A percentile compares a stretch with the other conserved stretches of the same genome.
These are phyloP conservation scores for Boleophthalmus pectinirostris DNA, from an alignment of 2,113 vertebrate genomes.

Conservation along the genomic window DNA sequence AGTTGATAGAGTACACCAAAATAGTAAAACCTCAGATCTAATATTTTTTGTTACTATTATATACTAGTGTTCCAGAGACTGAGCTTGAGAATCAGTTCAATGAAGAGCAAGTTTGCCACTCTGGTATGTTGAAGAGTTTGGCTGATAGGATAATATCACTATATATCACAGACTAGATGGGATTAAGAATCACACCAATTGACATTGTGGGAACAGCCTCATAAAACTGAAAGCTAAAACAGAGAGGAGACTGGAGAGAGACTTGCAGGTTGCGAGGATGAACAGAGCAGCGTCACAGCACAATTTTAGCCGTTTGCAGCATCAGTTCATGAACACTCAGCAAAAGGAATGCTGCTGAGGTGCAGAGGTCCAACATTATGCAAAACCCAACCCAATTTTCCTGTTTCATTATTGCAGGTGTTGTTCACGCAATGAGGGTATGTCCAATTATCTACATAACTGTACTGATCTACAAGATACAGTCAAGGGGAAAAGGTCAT, in stretches of 20 bases:
- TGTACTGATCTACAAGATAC: not conserved
- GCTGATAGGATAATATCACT: too few relatives aligned
- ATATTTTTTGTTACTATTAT: not conserved
- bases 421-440: not conserved
- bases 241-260: not conserved
- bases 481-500: not conserved
- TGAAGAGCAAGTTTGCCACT: not conserved
- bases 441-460: not conserved
- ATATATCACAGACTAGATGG: too few relatives aligned
- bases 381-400: not conserved
- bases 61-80: too few relatives aligned
- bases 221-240: too few relatives aligned
- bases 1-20: too few relatives aligned
- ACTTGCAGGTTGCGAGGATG: not conserved
- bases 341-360: slow-evolving; percentile 21
- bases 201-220: too few relatives aligned
- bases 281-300: not conserved
- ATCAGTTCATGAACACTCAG: slow-evolving; percentile 7
- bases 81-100: too few relatives aligned
- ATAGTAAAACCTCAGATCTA: too few relatives aligned
- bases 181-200: too few relatives aligned
- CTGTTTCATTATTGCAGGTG: not conserved
- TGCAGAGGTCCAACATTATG: not conserved
- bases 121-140: too few relatives aligned
- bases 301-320: not conserved